Evolutionary conservation across 2,888 invertebrate genomes (phyloP), one percentile per base, ranked within the genome.

Genomic region (Endotricha flammealis): DNA sequence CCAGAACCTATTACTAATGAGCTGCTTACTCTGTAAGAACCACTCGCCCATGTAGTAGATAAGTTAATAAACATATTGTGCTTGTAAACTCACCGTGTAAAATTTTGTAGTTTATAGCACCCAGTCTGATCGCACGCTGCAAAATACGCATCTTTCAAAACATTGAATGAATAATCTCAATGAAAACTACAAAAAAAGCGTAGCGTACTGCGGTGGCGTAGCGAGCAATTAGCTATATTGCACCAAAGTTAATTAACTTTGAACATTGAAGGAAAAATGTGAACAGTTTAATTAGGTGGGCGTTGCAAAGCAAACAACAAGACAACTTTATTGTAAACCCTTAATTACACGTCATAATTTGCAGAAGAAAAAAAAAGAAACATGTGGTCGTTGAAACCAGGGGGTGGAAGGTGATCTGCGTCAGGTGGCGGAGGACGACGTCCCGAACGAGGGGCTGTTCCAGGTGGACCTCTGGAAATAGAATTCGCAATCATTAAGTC

Each of bases 371-470:
- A 32, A 31, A 42, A 93, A 91, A 92, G 91, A 68, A 92, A 93
- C 92, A 92, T 92, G 62, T 93, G 89, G 59, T 92, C 91, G 57
- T 90, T 91, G 45, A 92, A 92, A 5, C 93, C 93, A n/a, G 92
- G 92, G 1, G 91, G 91, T 8, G 90, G 90, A 30, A 94, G 79
- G 52, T 94, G 92, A 70, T 94, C 94, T 8, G 91, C 90, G 59
- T 92, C 93, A 0, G 92, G 92, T 0, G 85, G 83, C 2, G 85
- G 79, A 25, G 67, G 79, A 45, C 87, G 53, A 7, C 78, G 69
- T 39, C 72, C 71, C 1, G 78, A 79, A 42, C 82, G 58, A 4
- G 80, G 83, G 8, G 76, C 87, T 0, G 40, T 88, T 4, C 88
- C 88, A 0, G 95, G 95, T 0, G 93, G 91, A 0, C 85, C 83